phyloP scores from a whole-genome alignment of 2,888 invertebrate species.

The Pachliopta kotzebuea region DNA sequence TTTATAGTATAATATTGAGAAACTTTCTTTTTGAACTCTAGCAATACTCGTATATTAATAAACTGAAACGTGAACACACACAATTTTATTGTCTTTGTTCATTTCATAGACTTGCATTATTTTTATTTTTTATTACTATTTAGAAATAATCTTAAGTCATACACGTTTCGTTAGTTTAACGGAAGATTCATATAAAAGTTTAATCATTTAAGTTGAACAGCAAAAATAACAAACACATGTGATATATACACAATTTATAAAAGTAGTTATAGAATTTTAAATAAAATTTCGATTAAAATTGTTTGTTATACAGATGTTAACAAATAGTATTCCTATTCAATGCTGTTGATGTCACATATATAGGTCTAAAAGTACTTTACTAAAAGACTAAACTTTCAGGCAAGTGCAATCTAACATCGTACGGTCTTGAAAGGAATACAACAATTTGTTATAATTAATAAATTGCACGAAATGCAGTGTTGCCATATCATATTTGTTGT shows the following conservation, averaged over 20 bases:
- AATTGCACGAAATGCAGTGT: slow-evolving; percentile 70
- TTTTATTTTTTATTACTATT: background rate
- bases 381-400: background rate
- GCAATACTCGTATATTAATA: too few species aligned
- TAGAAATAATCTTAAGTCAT: background rate
- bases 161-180: background rate
- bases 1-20: too few species aligned
- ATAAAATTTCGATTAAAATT: slow-evolving; percentile 55
- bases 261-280: slow-evolving; percentile 61
- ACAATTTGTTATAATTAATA: slow-evolving; percentile 58
- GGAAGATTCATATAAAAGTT: background rate
- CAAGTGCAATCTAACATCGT: background rate
- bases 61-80: too few species aligned
- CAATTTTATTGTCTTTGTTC: too few species aligned
- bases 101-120: too few species aligned
- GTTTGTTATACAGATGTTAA: slow-evolving; percentile 64
- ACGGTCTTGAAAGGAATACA: slow-evolving; percentile 39
- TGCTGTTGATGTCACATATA: slow-evolving; percentile 1
- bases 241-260: slow-evolving; percentile 78
- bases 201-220: slow-evolving; percentile 34
- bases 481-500: slow-evolving; percentile 53
- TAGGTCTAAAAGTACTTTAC: background rate
- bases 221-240: slow-evolving; percentile 63
- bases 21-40: too few species aligned
- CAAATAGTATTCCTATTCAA: slow-evolving; percentile 31